Evolutionary conservation across 2,888 invertebrate species (phyloP).

Genomic region (Digitonthophagus gazella): DNA sequence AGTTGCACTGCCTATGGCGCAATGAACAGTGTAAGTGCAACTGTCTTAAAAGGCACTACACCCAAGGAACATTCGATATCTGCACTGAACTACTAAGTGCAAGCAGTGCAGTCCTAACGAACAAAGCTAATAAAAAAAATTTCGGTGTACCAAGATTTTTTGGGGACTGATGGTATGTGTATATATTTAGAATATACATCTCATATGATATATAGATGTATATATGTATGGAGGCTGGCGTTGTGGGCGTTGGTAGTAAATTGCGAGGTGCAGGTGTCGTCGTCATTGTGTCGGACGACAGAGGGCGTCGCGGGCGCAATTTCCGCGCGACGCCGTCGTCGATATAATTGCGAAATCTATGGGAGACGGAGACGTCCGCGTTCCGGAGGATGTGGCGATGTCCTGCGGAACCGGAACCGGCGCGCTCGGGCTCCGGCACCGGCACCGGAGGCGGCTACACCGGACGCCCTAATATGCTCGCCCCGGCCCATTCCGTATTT

Average conservation of each 20-base stretch:
- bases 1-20: too few relatives aligned
- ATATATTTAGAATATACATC: background rate
- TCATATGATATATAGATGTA: too few relatives aligned
- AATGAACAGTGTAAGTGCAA: too few relatives aligned
- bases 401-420: constrained; percentile 39
- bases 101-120: too few relatives aligned
- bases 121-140: too few relatives aligned
- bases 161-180: too few relatives aligned
- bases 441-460: constrained; percentile 38
- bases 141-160: too few relatives aligned
- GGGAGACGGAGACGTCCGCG: constrained; percentile 37
- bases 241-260: background rate
- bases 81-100: too few relatives aligned
- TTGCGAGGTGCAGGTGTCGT: background rate
- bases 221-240: background rate
- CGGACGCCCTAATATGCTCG: constrained; percentile 37
- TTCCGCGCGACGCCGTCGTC: constrained; percentile 37
- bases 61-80: too few relatives aligned
- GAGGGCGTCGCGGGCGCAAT: constrained; percentile 5
- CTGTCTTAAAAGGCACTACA: too few relatives aligned
- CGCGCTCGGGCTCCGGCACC: constrained; percentile 34
- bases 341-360: constrained; percentile 45
- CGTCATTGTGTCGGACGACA: background rate
- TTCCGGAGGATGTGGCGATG: constrained; percentile 38
- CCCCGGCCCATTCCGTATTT: constrained; percentile 24